A percentile compares a stretch with the other conserved stretches of the same genome.
Evolutionary conservation across 1,140 invertebrate genomes (phyloP).

Genomic region (Frieseomelitta varia): DNA sequence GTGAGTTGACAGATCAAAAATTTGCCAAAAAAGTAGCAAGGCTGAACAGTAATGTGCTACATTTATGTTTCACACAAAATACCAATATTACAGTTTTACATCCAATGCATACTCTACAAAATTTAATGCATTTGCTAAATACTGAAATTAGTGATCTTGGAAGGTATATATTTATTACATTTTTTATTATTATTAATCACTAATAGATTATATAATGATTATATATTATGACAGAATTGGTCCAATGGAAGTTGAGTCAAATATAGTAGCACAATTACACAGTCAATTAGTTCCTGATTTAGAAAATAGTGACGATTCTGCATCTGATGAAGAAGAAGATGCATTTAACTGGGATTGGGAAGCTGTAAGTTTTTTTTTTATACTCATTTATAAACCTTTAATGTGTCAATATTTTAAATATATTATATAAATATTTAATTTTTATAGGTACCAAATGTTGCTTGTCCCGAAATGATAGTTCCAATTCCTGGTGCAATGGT

Average conservation of each 20-base stretch:
- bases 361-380: conserved; percentile 81
- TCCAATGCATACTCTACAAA: conserved; percentile 88
- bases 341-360: conserved; percentile 87
- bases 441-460: conserved; percentile 83
- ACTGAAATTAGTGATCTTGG: conserved; percentile 86
- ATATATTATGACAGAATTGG: conserved; percentile 79
- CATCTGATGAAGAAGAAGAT: conserved; percentile 86
- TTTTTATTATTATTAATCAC: conserved; percentile 26
- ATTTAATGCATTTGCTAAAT: conserved; percentile 88
- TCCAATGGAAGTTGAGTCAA: conserved; percentile 83
- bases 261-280: conserved; percentile 83
- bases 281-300: conserved; percentile 84
- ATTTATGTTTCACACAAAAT: conserved; percentile 91
- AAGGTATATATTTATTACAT: conserved; percentile 81
- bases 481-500: conserved; percentile 78
- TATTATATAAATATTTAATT: conserved; percentile 8
- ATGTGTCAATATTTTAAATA: not conserved
- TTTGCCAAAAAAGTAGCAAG: conserved; percentile 89
- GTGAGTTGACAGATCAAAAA: conserved; percentile 87
- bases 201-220: conserved; percentile 33
- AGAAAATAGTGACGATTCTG: conserved; percentile 85
- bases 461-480: conserved; percentile 82
- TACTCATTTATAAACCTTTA: not conserved
- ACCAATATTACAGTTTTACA: conserved; percentile 85
- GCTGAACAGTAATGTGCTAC: conserved; percentile 91